Evolutionary conservation across 2,797 vertebrate genomes (phyloP).

Genomic region (Anisognathus igniventris): DNA sequence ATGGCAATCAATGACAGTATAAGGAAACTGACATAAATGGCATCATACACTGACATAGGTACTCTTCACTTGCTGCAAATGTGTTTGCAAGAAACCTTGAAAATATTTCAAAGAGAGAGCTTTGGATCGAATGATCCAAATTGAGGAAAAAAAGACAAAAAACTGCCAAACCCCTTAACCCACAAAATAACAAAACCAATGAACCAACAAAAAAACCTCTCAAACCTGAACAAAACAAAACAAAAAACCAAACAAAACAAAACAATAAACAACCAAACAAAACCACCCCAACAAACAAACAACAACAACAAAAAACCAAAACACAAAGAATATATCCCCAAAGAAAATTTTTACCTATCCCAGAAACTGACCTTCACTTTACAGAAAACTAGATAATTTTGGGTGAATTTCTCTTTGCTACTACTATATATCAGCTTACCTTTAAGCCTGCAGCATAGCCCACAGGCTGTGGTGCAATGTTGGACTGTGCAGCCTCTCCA

Average conservation of each 20-base stretch:
- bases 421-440: slow-evolving; percentile 62
- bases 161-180: background rate
- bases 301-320: too few species aligned
- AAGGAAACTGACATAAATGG: background rate
- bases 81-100: background rate
- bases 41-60: background rate
- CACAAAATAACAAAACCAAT: background rate
- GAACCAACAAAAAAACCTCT: background rate
- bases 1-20: background rate
- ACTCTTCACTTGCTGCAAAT: background rate
- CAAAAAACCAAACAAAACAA: too few species aligned
- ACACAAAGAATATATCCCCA: background rate
- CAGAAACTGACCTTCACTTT: background rate
- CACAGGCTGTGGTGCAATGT: slow-evolving; percentile 94
- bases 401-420: background rate
- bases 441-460: slow-evolving; percentile 95
- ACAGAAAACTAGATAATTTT: background rate
- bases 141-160: background rate
- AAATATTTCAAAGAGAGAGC: background rate
- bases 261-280: background rate
- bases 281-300: background rate
- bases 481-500: slow-evolving; percentile 89
- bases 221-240: background rate
- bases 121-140: background rate
- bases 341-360: background rate